Evolutionary conservation across 2,888 invertebrate species (phyloP), one percentile per base, ranked within the genome.

Genomic region (Cybosia mesomella): DNA sequence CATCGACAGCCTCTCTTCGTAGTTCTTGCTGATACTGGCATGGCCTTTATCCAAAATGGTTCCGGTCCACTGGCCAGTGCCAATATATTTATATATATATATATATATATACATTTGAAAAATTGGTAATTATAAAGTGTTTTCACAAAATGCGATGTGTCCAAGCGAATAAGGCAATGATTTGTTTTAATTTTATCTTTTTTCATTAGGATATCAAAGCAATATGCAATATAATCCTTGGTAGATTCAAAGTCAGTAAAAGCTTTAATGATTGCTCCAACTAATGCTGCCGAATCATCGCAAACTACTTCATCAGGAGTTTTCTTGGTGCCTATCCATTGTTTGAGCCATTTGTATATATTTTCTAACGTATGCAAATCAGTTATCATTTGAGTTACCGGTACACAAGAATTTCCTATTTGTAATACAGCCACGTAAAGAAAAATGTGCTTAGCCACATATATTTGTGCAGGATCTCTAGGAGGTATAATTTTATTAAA

Each of bases 271-370:
- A 59, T 58, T 65, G 65, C 65, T 65, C 65, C 58, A 65, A 59
- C 65, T 58, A 65, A 65, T 58, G 65, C 65, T 58, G 65, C 65
- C 65, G 65, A 53, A 65, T 65, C 65, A 65, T 65, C 65, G 65
- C 65, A 65, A 65, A 65, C 65, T 65, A 65, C 65, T 65, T 65
- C 65, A 59, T 65, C 65, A 59, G 65, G 65, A 65, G 58, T 65
- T 65, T 65, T 65, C 58, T 59, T 65, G 65, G 65, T 65, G 65
- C 65, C 65, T 65, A 65, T 65, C 54, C 65, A 65, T 59, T 65
- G 65, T 65, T 59, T 59, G 34, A 59, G 59, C 59, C 65, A 65
- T 59, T 65, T 65, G 65, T 65, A 59, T 34, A 65, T 65, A 65
- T 65, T 65, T 65, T 59, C 65, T 65, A 65, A 65, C 65, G 65